Conservation (phyloP, 37 sponge, comb jelly and placozoan species). For the Dysidea cf. avara region DNA sequence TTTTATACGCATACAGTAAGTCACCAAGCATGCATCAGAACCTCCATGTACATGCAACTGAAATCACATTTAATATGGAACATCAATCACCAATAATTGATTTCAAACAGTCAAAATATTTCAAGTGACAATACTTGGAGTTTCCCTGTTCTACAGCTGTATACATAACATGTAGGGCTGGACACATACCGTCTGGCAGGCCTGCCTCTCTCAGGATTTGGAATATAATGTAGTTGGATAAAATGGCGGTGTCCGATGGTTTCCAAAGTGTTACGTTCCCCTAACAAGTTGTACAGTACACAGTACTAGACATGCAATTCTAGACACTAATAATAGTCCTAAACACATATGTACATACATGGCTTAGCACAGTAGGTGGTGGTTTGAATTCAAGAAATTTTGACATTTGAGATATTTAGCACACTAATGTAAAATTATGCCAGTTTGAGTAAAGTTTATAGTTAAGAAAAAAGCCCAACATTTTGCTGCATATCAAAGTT, state of each 20-base stretch:
- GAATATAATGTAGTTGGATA: slow-evolving; percentile 84
- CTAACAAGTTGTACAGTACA: no score
- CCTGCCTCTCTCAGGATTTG: slow-evolving; percentile 91
- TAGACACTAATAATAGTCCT: neutral
- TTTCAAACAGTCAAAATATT: neutral
- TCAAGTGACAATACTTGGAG: neutral
- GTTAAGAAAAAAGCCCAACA: no score
- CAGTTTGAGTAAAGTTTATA: no score
- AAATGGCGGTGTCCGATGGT: slow-evolving; percentile 87
- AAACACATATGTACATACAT: neutral
- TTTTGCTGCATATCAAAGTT: no score
- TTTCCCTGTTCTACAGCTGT: neutral
- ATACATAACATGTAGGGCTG: no score
- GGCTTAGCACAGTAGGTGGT: neutral
- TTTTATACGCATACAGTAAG: no score
- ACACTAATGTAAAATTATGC: no score
- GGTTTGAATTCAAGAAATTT: neutral
- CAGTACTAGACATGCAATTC: slow-evolving; percentile 31
- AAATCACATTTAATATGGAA: no score
- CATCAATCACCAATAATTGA: no score
- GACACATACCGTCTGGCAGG: slow-evolving; percentile 33
- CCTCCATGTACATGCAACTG: no score
- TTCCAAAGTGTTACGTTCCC: slow-evolving; percentile 91
- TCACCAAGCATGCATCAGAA: no score
- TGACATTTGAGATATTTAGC: neutral